Percentiles rank a stretch among this genome's conserved stretches.
Evolutionary conservation across 2,113 vertebrate genomes (phyloP).

Genomic region (Alligator mississippiensis): DNA sequence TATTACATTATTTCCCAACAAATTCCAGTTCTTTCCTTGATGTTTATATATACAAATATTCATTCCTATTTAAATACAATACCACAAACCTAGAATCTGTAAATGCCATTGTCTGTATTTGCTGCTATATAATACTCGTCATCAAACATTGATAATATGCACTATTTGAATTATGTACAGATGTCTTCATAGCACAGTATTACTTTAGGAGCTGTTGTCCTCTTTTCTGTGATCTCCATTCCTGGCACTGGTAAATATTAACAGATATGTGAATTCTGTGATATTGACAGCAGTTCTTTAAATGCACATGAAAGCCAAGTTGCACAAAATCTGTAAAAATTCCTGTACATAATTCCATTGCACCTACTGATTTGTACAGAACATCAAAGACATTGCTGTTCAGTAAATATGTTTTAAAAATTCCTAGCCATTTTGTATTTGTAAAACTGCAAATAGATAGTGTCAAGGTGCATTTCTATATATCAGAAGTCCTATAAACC

Average conservation of each 20-base stretch:
- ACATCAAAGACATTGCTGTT: conserved; percentile 49
- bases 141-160: conserved; percentile 63
- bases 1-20: not conserved
- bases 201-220: conserved; percentile 56
- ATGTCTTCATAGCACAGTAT: conserved; percentile 64
- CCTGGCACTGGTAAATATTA: conserved; percentile 28
- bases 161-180: conserved; percentile 68
- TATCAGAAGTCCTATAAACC: conserved; percentile 50
- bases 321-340: conserved; percentile 52
- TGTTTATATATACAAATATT: conserved; percentile 46
- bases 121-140: conserved; percentile 59
- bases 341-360: conserved; percentile 56
- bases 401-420: conserved; percentile 49
- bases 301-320: conserved; percentile 52
- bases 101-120: conserved; percentile 53
- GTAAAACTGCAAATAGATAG: conserved; percentile 52
- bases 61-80: conserved; percentile 9
- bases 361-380: conserved; percentile 42
- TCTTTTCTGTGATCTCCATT: conserved; percentile 31
- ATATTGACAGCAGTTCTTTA: conserved; percentile 48
- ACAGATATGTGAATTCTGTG: not conserved
- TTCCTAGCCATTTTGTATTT: conserved; percentile 59
- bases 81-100: conserved; percentile 44
- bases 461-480: conserved; percentile 59
- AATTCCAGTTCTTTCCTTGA: conserved; percentile 14